A percentile compares a stretch with the other conserved stretches of the same genome.
These are phyloP conservation scores for Doryteuthis pealeii DNA, from an alignment of 1,140 invertebrate genomes.

Conservation along the genomic window DNA sequence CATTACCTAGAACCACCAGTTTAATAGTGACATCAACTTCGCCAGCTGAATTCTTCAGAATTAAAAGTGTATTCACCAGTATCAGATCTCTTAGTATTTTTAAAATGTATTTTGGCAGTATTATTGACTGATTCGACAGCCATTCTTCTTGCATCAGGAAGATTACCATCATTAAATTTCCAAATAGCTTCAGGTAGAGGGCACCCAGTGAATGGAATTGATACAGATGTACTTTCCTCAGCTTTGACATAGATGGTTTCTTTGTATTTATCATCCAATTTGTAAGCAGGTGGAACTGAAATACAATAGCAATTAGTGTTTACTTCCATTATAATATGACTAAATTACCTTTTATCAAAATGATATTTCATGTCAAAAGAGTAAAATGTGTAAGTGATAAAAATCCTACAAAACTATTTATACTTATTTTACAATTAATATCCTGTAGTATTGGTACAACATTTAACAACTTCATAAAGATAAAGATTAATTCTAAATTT, in stretches of 20 bases:
- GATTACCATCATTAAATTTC: constrained; percentile 50
- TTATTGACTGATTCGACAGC: constrained; percentile 54
- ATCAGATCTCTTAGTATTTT: constrained; percentile 49
- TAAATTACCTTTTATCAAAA: no score
- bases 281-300: constrained; percentile 52
- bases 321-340: no score
- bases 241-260: constrained; percentile 52
- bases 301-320: background rate
- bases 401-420: no score
- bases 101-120: constrained; percentile 54
- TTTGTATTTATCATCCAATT: constrained; percentile 51
- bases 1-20: constrained; percentile 67
- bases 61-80: constrained; percentile 55
- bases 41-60: constrained; percentile 53
- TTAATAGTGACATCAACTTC: constrained; percentile 51
- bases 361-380: no score
- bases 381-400: no score
- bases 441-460: no score
- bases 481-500: no score
- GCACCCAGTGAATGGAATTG: constrained; percentile 56
- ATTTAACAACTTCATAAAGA: no score
- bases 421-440: no score
- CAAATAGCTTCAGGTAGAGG: constrained; percentile 56
- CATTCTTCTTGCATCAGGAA: constrained; percentile 54
- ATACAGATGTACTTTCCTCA: constrained; percentile 54